Evolutionary conservation across 2,888 invertebrate genomes (phyloP), one percentile per base, ranked within the genome.

Genomic region (Tricholauxania praeusta): DNA sequence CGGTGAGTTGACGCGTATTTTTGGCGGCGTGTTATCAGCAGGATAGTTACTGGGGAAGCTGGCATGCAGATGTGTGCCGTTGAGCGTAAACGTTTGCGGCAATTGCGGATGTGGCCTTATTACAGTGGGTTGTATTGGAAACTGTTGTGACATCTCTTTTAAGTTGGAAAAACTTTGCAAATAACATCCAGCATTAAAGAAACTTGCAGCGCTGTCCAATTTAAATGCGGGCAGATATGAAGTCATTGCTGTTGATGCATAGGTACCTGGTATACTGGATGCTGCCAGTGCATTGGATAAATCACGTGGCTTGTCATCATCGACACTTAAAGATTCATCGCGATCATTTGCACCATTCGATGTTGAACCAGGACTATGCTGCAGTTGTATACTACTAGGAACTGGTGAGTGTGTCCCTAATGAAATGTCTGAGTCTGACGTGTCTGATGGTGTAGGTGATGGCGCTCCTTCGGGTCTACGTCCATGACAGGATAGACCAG

Each of bases 391-490:
- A 76, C 86, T 87, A 77, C 85, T 86, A 72, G 88, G 88, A 77
- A 88, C 87, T 12, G 88, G 88, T 55, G 88, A 88, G 76, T 88
- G 88, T 12, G 88, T 88, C 53, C 88, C 88, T 71, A 88, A 77
- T 14, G 88, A 88, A 77, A 88, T 88, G 77, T 88, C 88, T 75
- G 88, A 88, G 71, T 88, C 88, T 28, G 87, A 87, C 65, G 86
- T 87, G 65, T 87, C 87, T 64, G 87, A 87, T 55, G 87, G 86
- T 48, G 84, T 84, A 4, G 87, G 87, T 28, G 87, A 87, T 15
- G 85, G 82, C 2, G 81, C 84, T 15, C 85, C 85, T 55, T 87
- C 87, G 7, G 84, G 82, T 66, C 87, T 81, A 22, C 85, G 82
- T 76, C 83, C 81, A 66, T 84, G 83, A 39, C 85, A 83, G 47